These are phyloP conservation scores for Pocillopora grandis DNA, from an alignment of 92 coral and sea anemone species.

Conservation along the genomic window DNA sequence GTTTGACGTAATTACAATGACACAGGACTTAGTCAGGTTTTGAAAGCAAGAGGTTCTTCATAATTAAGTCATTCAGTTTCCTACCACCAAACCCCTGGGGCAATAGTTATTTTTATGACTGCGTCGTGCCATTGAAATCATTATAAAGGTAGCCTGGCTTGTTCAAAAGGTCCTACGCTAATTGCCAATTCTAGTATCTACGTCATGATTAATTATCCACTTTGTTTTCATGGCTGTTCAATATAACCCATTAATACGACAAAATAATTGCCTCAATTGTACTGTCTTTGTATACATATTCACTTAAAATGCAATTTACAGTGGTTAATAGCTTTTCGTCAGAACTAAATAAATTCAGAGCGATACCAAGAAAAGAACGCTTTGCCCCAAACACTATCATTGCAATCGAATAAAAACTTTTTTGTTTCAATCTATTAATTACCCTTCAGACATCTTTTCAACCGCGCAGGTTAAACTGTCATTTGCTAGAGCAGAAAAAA, in stretches of 20 bases:
- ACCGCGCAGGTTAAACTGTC: slow-evolving; percentile 7
- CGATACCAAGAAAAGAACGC: slow-evolving; percentile 3
- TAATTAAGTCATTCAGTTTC: slow-evolving; percentile 56
- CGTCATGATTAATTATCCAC: slow-evolving; percentile 71
- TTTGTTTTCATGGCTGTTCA: slow-evolving; percentile 62
- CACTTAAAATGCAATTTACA: slow-evolving; percentile 77
- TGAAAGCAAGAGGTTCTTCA: slow-evolving; percentile 55
- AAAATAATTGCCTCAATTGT: slow-evolving; percentile 77
- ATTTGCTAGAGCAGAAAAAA: slow-evolving; percentile 1
- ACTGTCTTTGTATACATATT: slow-evolving; percentile 67
- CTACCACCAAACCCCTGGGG: slow-evolving; percentile 50
- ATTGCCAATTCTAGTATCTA: slow-evolving; percentile 63
- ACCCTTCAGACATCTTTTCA: not conserved
- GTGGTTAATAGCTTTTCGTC: slow-evolving; percentile 40
- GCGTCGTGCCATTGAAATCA: slow-evolving; percentile 34
- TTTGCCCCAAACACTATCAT: slow-evolving; percentile 13
- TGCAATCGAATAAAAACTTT: slow-evolving; percentile 8
- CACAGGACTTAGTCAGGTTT: slow-evolving; percentile 17
- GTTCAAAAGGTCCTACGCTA: slow-evolving; percentile 40
- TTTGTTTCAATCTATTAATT: slow-evolving; percentile 26
- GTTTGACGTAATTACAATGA: slow-evolving; percentile 15
- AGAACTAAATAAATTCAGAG: slow-evolving; percentile 34
- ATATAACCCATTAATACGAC: slow-evolving; percentile 68
- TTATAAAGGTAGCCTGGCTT: slow-evolving; percentile 31
- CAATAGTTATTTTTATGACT: slow-evolving; percentile 37